Conservation (phyloP, 2,888 invertebrate species). For the Hypomecis punctinalis region DNA sequence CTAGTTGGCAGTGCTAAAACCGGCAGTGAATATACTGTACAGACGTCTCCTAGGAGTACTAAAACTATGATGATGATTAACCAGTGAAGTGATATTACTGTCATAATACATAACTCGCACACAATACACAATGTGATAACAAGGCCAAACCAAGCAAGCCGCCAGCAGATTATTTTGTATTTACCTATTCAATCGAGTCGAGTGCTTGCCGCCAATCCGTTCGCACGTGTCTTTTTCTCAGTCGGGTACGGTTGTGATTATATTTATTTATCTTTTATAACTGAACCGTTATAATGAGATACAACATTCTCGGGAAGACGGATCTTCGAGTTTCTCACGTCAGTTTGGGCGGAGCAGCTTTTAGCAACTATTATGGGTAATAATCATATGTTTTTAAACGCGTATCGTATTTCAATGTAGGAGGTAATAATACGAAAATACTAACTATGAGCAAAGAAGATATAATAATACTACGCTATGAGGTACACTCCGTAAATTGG, state of each 20-base stretch:
- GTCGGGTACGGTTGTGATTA: not conserved
- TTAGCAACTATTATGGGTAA: conserved; percentile 91
- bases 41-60: too few relatives aligned
- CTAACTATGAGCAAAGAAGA: too few relatives aligned
- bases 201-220: not conserved
- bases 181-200: not conserved
- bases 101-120: too few relatives aligned
- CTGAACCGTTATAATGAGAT: conserved; percentile 81
- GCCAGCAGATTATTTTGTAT: too few relatives aligned
- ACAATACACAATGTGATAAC: not conserved
- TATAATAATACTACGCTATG: too few relatives aligned
- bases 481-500: too few relatives aligned
- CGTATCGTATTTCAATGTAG: too few relatives aligned
- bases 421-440: too few relatives aligned
- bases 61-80: too few relatives aligned
- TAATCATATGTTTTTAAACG: conserved; percentile 40
- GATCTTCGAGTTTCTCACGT: conserved; percentile 89
- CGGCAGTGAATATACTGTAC: too few relatives aligned
- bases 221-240: not conserved
- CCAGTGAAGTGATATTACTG: too few relatives aligned
- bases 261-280: not conserved
- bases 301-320: conserved; percentile 89
- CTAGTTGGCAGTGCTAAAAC: too few relatives aligned
- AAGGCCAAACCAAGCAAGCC: not conserved
- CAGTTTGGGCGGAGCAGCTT: conserved; percentile 90